These are phyloP conservation scores for Musca vetustissima DNA, from an alignment of 1,140 invertebrate genomes.

Conservation along the genomic window DNA sequence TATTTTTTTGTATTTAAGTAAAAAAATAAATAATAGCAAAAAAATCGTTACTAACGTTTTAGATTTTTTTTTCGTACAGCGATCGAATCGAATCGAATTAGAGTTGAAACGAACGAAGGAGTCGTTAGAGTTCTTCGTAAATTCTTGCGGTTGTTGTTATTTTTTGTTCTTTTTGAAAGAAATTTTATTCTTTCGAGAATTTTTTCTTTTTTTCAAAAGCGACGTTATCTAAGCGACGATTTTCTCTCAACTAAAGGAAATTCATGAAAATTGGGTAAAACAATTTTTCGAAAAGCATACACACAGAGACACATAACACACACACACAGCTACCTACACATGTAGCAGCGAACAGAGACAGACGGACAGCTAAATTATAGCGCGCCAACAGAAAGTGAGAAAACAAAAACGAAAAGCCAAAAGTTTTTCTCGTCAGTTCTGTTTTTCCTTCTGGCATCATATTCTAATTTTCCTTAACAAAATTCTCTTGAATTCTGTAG, in stretches of 20 bases:
- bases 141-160: constrained; percentile 14
- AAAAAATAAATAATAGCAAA: no score
- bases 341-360: background rate
- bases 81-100: no score
- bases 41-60: no score
- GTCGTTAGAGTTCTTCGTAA: no score
- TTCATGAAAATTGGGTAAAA: constrained; percentile 41
- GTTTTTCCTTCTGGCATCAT: no score
- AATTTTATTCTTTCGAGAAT: no score
- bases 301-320: background rate
- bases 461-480: constrained; percentile 1
- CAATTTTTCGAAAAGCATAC: constrained; percentile 32
- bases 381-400: background rate
- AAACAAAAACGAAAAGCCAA: background rate
- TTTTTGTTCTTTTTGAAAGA: background rate
- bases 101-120: no score
- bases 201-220: background rate
- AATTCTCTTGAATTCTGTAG: background rate
- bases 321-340: background rate
- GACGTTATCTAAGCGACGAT: constrained; percentile 56
- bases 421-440: background rate
- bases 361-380: background rate
- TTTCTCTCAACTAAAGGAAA: constrained; percentile 57
- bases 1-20: no score
- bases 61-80: no score